Percentiles rank a stretch among this genome's conserved stretches.
Evolutionary conservation across 1,140 invertebrate genomes (phyloP).

Genomic region (Anagrus nilaparvatae): DNA sequence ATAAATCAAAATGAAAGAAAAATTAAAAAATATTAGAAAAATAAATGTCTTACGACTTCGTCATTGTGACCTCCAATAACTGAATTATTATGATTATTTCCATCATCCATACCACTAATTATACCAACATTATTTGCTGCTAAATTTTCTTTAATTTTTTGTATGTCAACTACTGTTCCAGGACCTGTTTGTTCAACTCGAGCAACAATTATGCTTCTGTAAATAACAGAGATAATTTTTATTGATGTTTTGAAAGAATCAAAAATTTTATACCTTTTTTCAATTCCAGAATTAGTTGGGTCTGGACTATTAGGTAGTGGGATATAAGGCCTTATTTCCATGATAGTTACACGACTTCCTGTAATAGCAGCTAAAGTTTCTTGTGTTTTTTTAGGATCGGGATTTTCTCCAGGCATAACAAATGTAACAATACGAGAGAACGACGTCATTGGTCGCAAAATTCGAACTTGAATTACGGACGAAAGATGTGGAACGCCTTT

Average conservation of each 20-base stretch:
- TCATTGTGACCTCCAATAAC: conserved; percentile 13
- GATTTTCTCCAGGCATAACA: conserved; percentile 62
- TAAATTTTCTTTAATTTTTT: conserved; percentile 46
- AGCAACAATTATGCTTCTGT: conserved; percentile 65
- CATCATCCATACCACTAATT: conserved; percentile 27
- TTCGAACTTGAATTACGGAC: conserved; percentile 55
- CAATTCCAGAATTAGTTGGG: conserved; percentile 11
- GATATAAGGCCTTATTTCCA: conserved; percentile 59
- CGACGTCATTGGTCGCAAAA: conserved; percentile 55
- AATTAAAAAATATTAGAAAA: background rate
- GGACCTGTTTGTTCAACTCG: conserved; percentile 33
- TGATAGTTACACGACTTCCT: conserved; percentile 62
- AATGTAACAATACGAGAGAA: conserved; percentile 60
- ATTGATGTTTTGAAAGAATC: no score
- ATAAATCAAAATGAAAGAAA: background rate
- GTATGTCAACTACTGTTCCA: conserved; percentile 36
- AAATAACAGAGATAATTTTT: conserved; percentile 21
- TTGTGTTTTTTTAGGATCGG: conserved; percentile 58
- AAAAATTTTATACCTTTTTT: conserved; percentile 22
- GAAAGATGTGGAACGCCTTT: conserved; percentile 58
- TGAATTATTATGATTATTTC: conserved; percentile 8
- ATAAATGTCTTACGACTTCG: conserved; percentile 31
- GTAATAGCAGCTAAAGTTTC: conserved; percentile 64
- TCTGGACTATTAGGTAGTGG: conserved; percentile 25
- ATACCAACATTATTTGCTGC: conserved; percentile 49